Evolutionary conservation across 2,113 vertebrate species (phyloP), one percentile per base, ranked within the genome.

Genomic region (Rafetus swinhoei): DNA sequence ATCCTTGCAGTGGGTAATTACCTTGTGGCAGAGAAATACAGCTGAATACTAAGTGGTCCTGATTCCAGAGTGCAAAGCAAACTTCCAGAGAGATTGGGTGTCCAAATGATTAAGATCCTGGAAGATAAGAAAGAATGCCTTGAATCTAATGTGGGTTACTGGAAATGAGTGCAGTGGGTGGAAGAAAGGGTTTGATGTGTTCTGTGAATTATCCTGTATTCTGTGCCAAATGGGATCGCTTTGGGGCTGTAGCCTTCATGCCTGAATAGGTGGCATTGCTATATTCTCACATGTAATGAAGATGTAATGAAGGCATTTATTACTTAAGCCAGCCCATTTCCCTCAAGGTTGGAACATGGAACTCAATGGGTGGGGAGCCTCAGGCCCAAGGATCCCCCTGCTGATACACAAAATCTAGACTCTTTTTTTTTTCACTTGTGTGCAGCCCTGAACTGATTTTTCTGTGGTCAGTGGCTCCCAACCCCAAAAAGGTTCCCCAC

Each of bases 191-290:
- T 50, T 3, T 56, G 1, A 69, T 13, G 32, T 39, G 52, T 27
- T 69, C 25, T 29, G 19, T 15, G 57, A 2, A 0, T 54, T 0
- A 62, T 90, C 0, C 4, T 74, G 10, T 62, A 50, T 35, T 39
- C 2, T 0, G 1, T 56, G 4, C 13, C 53, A 45, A 0, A 29
- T 19, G 9, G 2, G 18, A 10, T 9, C 9, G 39, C 35, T 59
- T 21, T 10, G 21, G 79, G 53, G 4, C 45, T 15, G 0, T 1
- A 22, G 0, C 6, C 25, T 57, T 25, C 24, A 60, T 60, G 9
- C 57, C 57, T 10, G 11, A 24, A 25, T 27, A 60, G 24, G 24
- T 60, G 57, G 57, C 57, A 60, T 60, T 60, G 22, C 24, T 60
- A 60, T 60, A 12, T 60, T 60, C 57, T 45, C 45, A 45, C 45